These are phyloP conservation scores for Ctenochaetus hawaiiensis DNA, from an alignment of 2,797 vertebrate species.

Conservation along the genomic window DNA sequence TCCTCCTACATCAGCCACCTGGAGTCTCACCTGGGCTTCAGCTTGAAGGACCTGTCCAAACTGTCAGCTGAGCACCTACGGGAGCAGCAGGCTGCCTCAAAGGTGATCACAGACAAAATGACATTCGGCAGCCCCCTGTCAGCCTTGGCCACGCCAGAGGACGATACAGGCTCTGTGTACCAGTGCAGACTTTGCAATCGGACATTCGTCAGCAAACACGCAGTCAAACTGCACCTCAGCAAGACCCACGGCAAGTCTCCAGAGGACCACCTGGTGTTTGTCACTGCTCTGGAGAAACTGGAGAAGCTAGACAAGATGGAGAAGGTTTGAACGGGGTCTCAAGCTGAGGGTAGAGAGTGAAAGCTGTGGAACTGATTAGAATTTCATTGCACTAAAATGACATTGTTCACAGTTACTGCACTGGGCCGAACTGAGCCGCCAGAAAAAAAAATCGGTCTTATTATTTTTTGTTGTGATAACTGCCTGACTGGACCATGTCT, in stretches of 20 bases:
- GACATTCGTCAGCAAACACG: conserved; percentile 99
- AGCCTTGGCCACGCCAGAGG: conserved; percentile 87
- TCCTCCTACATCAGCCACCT: conserved; percentile 97
- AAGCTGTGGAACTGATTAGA: conserved; percentile 85
- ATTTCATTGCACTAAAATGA: conserved; percentile 88
- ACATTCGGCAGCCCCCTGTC: conserved; percentile 92
- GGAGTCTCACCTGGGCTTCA: conserved; percentile 99
- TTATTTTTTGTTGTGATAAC: conserved; percentile 84
- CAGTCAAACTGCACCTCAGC: conserved; percentile 99
- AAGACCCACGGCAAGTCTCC: conserved; percentile 99
- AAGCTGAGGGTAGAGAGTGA: conserved; percentile 74
- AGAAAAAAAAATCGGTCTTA: conserved; percentile 84
- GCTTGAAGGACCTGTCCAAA: conserved; percentile 99
- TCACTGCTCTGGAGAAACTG: conserved; percentile 98
- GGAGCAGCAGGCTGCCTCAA: conserved; percentile 97
- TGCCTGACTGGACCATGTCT: conserved; percentile 88
- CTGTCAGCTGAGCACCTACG: conserved; percentile 97
- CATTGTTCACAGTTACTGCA: conserved; percentile 87
- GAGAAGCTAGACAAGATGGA: conserved; percentile 93
- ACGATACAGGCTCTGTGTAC: conserved; percentile 97
- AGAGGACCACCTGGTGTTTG: conserved; percentile 99
- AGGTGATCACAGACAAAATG: conserved; percentile 95
- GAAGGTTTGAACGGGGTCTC: conserved; percentile 76
- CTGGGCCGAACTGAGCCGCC: conserved; percentile 86
- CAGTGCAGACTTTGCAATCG: conserved; percentile 99